Base-by-base conservation (phyloP, 2,797 vertebrate genomes). In the Todus mexicanus region DNA sequence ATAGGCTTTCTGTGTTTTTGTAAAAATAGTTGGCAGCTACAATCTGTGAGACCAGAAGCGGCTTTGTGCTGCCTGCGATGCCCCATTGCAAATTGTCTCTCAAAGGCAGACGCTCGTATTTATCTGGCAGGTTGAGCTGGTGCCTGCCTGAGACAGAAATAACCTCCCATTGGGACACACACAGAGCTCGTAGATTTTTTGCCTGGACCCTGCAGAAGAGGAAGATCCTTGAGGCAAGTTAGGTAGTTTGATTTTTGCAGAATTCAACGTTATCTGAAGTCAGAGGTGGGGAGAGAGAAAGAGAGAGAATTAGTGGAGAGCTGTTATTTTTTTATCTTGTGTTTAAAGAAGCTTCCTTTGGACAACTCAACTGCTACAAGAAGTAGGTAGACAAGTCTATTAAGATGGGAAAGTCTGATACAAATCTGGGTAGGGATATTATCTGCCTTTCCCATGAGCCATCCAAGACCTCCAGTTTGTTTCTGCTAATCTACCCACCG, bases 71-170 rank as follows among this genome's bases (percentile, higher is more conserved):
- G 97, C 97, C 94, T 45, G 83, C 33, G 42, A 48, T 73, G 97
- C 97, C 97, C 92, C 97, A 47, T 93, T 64, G 57, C 92, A 93
- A 84, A 94, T 2, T 64, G 97, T 97, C 95, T 91, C 94, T 98
- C 98, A 99, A 97, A 99, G 98, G 98, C 99, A 99, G 98, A 99
- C 97, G n/a, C 97, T 99, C 97, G 98, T 98, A 97, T 98, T 99
- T 98, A 99, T 99, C 98, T 99, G 99, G 98, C 99, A 99, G 96
- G 99, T 99, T 88, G 99, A 99, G 74, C 98, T 98, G 42, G 97
- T 97, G 93, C 98, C 99, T 77, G 99, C 99, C 98, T 98, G 98
- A 51, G 99, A 99, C 96, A 99, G 98, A 98, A 99, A 99, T 78
- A 99, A 96, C 96, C 98, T 98, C 92, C 99, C 99, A 4, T 99